A percentile compares a stretch with the other conserved stretches of the same genome.
These are phyloP conservation scores for Agrochola macilenta DNA, from an alignment of 2,888 invertebrate genomes.

Conservation along the genomic window DNA sequence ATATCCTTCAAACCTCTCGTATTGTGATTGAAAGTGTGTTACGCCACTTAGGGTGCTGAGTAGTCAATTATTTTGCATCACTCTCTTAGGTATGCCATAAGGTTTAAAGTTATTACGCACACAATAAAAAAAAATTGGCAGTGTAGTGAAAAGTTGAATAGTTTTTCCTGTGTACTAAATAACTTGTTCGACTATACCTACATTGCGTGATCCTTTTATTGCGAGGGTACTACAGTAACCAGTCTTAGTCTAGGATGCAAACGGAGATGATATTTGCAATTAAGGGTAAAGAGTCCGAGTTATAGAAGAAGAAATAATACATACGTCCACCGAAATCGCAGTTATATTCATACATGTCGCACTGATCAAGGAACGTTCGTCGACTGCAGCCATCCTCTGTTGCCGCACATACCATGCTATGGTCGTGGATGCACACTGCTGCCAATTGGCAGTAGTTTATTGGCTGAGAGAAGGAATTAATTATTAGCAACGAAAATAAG, in stretches of 20 bases:
- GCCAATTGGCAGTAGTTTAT: conserved; percentile 81
- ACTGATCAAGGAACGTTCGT: conserved; percentile 81
- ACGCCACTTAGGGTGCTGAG: neutral
- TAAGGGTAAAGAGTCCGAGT: neutral
- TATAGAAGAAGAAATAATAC: conserved; percentile 58
- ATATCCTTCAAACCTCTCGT: no score
- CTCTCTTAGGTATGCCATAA: no score
- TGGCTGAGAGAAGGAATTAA: conserved; percentile 70
- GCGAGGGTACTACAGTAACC: neutral
- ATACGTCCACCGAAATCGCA: conserved; percentile 82
- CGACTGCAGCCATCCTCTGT: conserved; percentile 76
- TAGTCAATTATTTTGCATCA: neutral
- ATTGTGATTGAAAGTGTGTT: no score
- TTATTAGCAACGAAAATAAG: neutral
- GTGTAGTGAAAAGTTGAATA: neutral
- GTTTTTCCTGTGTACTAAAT: neutral
- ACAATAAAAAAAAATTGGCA: neutral
- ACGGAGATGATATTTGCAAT: neutral
- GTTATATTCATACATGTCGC: conserved; percentile 87
- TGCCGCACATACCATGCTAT: conserved; percentile 77
- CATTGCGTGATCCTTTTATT: neutral
- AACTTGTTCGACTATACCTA: neutral
- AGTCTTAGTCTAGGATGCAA: neutral
- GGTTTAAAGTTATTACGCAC: no score
- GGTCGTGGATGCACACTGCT: conserved; percentile 81